Conservation (phyloP, 2,113 vertebrate species). For the Onychostoma macrolepis region DNA sequence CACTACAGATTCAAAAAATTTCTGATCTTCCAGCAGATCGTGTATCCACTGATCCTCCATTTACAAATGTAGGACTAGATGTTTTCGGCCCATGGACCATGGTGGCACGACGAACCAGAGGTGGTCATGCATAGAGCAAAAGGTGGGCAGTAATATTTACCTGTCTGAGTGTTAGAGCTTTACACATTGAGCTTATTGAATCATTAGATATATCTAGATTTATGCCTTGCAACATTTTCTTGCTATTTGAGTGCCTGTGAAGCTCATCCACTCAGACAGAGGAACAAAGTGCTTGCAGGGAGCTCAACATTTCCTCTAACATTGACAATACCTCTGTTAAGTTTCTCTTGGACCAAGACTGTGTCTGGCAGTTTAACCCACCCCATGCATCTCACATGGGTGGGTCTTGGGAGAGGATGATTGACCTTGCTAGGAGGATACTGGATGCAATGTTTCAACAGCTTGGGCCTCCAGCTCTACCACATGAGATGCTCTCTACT, state of each 20-base stretch:
- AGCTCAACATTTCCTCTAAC: slow-evolving; percentile 16
- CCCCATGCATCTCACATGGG: background rate
- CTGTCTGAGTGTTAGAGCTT: slow-evolving; percentile 43
- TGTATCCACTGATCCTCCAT: slow-evolving; percentile 32
- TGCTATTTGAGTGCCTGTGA: background rate
- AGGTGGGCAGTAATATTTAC: slow-evolving; percentile 51
- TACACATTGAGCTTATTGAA: slow-evolving; percentile 45
- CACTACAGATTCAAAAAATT: slow-evolving; percentile 17
- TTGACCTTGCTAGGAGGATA: background rate
- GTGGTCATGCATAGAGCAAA: slow-evolving; percentile 41
- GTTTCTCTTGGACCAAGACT: background rate
- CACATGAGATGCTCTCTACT: slow-evolving; percentile 5
- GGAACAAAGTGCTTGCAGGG: background rate
- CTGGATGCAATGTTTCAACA: no score
- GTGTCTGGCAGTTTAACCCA: slow-evolving; percentile 13
- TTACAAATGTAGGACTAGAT: slow-evolving; percentile 36
- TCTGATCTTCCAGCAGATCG: slow-evolving; percentile 21
- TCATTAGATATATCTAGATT: slow-evolving; percentile 46
- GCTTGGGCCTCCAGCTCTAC: no score
- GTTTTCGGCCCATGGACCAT: slow-evolving; percentile 26
- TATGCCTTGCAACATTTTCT: slow-evolving; percentile 22
- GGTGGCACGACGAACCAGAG: slow-evolving; percentile 18
- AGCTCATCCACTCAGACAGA: slow-evolving; percentile 1
- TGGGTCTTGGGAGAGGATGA: slow-evolving; percentile 26
- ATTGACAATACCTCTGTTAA: background rate